Conservation (phyloP, 2,888 invertebrate species). For the Callyntrura guangdongensis region DNA sequence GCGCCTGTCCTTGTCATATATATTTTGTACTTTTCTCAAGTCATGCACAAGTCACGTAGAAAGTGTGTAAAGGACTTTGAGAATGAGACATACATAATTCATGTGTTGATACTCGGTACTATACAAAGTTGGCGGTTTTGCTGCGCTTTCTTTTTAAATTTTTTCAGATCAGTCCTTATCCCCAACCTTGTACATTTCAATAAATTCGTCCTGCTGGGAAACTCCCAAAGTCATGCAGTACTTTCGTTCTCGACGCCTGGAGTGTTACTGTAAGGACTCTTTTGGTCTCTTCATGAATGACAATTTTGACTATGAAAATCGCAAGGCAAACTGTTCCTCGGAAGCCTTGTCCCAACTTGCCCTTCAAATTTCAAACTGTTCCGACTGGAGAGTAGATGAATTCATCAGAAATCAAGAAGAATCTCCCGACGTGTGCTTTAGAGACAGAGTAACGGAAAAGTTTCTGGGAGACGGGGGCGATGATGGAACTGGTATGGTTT, state of each 20-base stretch:
- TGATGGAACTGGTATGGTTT: constrained; percentile 64
- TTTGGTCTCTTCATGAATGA: constrained; percentile 77
- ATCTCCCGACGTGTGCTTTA: constrained; percentile 60
- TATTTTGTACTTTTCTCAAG: neutral
- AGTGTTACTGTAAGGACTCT: constrained; percentile 76
- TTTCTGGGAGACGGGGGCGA: constrained; percentile 47
- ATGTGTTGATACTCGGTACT: neutral
- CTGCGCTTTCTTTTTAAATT: neutral
- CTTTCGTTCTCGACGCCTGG: constrained; percentile 73
- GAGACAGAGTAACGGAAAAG: constrained; percentile 1
- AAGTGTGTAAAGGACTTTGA: neutral
- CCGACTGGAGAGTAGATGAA: constrained; percentile 78
- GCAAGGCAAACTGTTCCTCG: constrained; percentile 63
- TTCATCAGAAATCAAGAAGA: constrained; percentile 75
- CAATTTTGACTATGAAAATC: constrained; percentile 70
- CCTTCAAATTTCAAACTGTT: constrained; percentile 53
- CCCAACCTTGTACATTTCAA: constrained; percentile 23
- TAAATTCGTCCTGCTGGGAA: constrained; percentile 65
- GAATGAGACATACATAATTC: neutral
- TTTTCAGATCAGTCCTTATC: constrained; percentile 52
- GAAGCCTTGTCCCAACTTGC: neutral
- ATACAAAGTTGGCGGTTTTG: neutral
- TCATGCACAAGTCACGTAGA: neutral
- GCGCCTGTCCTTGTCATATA: neutral
- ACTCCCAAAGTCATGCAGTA: constrained; percentile 57